Conservation (phyloP, 2,113 vertebrate species). For the Cygnus atratus region DNA sequence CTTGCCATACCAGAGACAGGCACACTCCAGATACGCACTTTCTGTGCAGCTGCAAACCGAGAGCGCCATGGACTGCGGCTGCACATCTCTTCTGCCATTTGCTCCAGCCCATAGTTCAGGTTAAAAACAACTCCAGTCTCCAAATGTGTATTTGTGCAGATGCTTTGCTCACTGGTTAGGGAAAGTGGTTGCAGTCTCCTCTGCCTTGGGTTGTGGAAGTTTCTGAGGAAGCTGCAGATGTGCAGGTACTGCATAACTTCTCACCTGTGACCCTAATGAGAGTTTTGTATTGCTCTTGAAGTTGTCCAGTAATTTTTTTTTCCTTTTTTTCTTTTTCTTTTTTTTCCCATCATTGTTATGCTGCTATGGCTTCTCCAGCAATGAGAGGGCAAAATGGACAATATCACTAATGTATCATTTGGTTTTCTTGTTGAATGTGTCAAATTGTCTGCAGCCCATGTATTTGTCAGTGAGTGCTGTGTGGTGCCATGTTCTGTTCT, state of each 20-base stretch:
- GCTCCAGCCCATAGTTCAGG: not conserved
- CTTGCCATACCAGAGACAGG: not conserved
- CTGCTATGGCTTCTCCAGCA: not conserved
- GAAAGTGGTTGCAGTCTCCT: not conserved
- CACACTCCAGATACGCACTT: not conserved
- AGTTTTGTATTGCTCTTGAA: not conserved
- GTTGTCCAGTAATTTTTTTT: not conserved
- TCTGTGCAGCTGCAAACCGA: not conserved
- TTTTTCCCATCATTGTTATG: not conserved
- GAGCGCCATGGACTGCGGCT: fast-evolving
- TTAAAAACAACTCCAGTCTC: not conserved
- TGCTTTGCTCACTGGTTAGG: not conserved
- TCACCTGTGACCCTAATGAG: not conserved
- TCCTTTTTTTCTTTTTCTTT: no score
- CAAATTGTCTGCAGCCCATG: not conserved
- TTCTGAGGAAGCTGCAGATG: not conserved
- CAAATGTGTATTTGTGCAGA: not conserved
- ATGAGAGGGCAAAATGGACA: not conserved
- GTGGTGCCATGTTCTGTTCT: not conserved
- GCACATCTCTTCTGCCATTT: fast-evolving
- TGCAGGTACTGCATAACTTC: not conserved
- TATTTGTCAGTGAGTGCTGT: not conserved
- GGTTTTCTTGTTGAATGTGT: not conserved
- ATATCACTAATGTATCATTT: not conserved
- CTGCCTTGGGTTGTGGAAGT: not conserved